These are phyloP conservation scores for Arbacia lixula DNA, from an alignment of 53 echinoderm and acorn worm species.

Conservation along the genomic window DNA sequence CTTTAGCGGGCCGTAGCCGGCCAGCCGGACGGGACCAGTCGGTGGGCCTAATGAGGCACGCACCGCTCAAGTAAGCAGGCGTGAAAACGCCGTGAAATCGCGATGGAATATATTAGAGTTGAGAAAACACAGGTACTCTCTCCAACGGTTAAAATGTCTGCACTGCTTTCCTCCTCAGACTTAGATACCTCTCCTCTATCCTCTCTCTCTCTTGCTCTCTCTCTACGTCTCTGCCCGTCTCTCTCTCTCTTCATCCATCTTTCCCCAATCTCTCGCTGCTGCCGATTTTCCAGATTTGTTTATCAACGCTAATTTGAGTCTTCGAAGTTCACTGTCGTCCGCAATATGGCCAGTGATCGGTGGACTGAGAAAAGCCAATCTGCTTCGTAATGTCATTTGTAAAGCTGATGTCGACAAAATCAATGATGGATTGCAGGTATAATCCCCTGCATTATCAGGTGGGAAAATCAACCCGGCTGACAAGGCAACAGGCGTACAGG, in stretches of 20 bases:
- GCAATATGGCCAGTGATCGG: neutral
- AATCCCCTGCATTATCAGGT: no score
- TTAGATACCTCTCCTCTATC: neutral
- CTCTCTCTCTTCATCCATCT: neutral
- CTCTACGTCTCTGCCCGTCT: neutral
- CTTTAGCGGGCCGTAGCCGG: constrained; percentile 26
- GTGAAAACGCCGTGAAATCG: constrained; percentile 60
- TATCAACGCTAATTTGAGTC: constrained; percentile 6
- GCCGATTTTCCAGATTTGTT: constrained; percentile 14
- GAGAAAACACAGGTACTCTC: constrained; percentile 35
- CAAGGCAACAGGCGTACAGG: no score
- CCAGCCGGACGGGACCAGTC: constrained; percentile 56
- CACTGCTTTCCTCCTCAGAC: neutral
- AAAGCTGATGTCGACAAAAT: no score
- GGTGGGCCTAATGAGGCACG: constrained; percentile 36
- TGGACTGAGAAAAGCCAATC: constrained; percentile 22
- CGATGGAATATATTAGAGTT: constrained; percentile 25
- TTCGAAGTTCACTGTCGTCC: neutral
- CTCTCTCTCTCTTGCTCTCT: neutral
- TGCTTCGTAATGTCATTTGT: constrained; percentile 40
- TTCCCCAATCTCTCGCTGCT: neutral
- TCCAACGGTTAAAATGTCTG: constrained; percentile 26
- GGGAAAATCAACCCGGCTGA: no score
- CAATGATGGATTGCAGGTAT: no score
- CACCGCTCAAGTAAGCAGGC: constrained; percentile 40